These are phyloP conservation scores for Parelbella ahira DNA, from an alignment of 2,888 invertebrate species.

Conservation along the genomic window DNA sequence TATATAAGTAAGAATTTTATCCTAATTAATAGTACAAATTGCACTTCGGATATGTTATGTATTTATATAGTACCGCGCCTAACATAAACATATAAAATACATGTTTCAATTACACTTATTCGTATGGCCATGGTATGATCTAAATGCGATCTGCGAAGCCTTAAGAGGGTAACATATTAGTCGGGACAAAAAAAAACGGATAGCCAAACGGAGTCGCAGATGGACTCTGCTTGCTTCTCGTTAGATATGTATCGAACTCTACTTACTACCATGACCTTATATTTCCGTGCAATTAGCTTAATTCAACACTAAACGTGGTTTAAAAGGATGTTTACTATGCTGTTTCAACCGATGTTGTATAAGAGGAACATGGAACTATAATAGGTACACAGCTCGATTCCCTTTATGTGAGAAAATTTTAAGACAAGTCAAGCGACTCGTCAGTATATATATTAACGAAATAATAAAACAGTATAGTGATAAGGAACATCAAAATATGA, in stretches of 20 bases:
- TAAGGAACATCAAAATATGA: no score
- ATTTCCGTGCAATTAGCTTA: conserved; percentile 24
- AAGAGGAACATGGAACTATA: no score
- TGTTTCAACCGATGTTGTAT: no score
- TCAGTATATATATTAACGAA: no score
- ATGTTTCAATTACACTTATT: conserved; percentile 61
- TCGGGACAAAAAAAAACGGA: conserved; percentile 48
- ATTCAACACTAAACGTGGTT: conserved; percentile 20
- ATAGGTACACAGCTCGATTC: no score
- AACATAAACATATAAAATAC: conserved; percentile 40
- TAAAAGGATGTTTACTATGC: conserved; percentile 18
- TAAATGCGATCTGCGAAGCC: conserved; percentile 52
- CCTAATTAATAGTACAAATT: conserved; percentile 32
- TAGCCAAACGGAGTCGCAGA: conserved; percentile 37
- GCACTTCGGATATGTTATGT: conserved; percentile 18
- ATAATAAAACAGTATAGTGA: no score
- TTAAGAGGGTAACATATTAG: conserved; percentile 63
- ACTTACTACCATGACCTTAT: conserved; percentile 15
- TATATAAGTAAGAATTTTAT: conserved; percentile 29
- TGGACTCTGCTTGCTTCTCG: conserved; percentile 35
- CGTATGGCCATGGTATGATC: conserved; percentile 60
- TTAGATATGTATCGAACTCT: conserved; percentile 19
- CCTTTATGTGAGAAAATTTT: no score
- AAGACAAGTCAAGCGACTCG: no score
- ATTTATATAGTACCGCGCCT: conserved; percentile 25